Evolutionary conservation across 2,113 vertebrate genomes (phyloP).

Genomic region (Odontophorus gujanensis): DNA sequence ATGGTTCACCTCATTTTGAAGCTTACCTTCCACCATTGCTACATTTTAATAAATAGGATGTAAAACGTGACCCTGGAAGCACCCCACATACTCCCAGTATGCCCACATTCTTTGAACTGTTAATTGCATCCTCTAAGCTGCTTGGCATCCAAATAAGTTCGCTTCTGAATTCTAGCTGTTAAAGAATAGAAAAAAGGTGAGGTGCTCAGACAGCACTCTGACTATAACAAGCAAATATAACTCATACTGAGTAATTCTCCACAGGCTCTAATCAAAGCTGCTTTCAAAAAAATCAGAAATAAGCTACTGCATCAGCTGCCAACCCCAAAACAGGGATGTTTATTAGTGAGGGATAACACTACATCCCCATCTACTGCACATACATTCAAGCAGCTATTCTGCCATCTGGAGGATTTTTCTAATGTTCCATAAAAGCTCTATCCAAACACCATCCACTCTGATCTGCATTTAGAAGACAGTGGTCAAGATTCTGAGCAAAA

Average conservation of each 20-base stretch:
- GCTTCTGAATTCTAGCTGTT: not conserved
- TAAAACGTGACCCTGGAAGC: not conserved
- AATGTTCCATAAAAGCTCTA: not conserved
- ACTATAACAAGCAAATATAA: not conserved
- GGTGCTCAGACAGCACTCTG: not conserved
- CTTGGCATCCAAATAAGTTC: not conserved
- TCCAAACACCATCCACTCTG: not conserved
- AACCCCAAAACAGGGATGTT: not conserved
- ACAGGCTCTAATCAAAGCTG: not conserved
- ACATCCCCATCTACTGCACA: not conserved
- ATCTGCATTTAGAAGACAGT: not conserved
- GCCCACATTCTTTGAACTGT: not conserved
- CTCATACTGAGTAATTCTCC: not conserved
- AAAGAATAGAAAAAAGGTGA: not conserved
- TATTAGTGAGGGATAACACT: not conserved
- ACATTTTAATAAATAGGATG: not conserved
- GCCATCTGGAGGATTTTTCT: constrained; percentile 64
- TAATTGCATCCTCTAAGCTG: not conserved
- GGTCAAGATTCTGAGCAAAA: not conserved
- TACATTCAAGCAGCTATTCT: constrained; percentile 46
- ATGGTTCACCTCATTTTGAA: not conserved
- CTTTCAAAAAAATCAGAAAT: not conserved
- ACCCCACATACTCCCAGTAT: not conserved
- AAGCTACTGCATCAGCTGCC: not conserved
- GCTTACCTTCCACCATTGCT: not conserved